phyloP scores from a whole-genome alignment of 2,797 vertebrate species.

The Apogon hyalosoma region DNA sequence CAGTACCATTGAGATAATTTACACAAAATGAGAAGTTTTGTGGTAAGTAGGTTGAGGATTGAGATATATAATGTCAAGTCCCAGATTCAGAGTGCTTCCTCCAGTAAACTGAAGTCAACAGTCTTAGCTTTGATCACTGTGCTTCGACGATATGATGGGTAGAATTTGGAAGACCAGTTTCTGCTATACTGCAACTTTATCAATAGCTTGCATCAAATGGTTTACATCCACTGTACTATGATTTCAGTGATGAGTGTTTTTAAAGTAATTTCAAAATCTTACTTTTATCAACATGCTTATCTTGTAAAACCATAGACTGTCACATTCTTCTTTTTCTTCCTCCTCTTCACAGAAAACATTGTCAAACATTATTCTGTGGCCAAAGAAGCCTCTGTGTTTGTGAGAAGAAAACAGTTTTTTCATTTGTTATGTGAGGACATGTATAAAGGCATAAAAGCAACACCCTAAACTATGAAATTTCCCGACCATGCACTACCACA shows the following conservation, averaged over 20 bases:
- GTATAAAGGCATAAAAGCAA: slow-evolving; percentile 19
- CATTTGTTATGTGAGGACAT: slow-evolving; percentile 22
- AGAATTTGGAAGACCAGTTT: slow-evolving; percentile 40
- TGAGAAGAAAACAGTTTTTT: slow-evolving; percentile 24
- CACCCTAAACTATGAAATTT: slow-evolving; percentile 27
- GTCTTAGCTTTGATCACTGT: slow-evolving; percentile 46
- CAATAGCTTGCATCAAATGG: slow-evolving; percentile 47
- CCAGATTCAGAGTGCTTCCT: slow-evolving; percentile 32
- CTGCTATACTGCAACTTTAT: slow-evolving; percentile 37
- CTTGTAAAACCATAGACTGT: slow-evolving; percentile 26
- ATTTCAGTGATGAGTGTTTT: not conserved
- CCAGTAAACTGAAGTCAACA: slow-evolving; percentile 51
- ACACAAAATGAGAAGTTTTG: slow-evolving; percentile 18
- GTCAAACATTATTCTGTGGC: slow-evolving; percentile 47
- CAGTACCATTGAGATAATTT: slow-evolving; percentile 5
- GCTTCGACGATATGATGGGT: slow-evolving; percentile 50
- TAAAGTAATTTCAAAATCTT: slow-evolving; percentile 23
- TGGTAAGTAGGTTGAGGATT: slow-evolving; percentile 25
- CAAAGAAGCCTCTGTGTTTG: slow-evolving; percentile 43
- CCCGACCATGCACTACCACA: slow-evolving; percentile 2
- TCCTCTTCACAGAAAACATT: slow-evolving; percentile 42
- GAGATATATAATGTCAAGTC: slow-evolving; percentile 32
- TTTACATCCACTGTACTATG: slow-evolving; percentile 10
- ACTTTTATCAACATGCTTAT: slow-evolving; percentile 30
- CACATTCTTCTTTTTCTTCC: slow-evolving; percentile 24